phyloP scores from a whole-genome alignment of 2,797 vertebrate species.

The Alca torda region DNA sequence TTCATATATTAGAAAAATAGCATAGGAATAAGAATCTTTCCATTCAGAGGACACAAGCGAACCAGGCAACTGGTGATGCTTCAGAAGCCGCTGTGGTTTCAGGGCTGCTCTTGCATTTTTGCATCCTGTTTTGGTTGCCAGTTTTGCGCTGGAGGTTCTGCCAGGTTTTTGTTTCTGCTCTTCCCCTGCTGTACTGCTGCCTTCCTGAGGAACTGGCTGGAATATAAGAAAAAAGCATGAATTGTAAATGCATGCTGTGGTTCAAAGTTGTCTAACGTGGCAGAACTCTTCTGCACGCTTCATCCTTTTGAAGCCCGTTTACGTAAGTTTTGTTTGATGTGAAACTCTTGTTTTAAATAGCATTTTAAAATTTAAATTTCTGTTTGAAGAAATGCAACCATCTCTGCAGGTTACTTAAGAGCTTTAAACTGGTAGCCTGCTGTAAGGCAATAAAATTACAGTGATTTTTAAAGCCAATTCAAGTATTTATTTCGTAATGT shows the following conservation, averaged over 20 bases:
- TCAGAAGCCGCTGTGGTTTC: background rate
- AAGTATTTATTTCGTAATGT: background rate
- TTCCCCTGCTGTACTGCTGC: background rate
- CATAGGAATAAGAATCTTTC: background rate
- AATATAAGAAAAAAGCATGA: background rate
- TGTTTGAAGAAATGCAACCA: background rate
- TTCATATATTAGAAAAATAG: background rate
- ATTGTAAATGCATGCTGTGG: background rate
- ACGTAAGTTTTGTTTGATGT: background rate
- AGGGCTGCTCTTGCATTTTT: background rate
- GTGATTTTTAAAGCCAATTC: background rate
- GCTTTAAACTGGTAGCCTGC: background rate
- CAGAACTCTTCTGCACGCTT: background rate
- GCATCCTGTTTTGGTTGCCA: background rate
- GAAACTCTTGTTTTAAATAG: background rate
- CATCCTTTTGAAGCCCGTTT: background rate
- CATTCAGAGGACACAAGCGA: background rate
- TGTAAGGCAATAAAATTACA: background rate
- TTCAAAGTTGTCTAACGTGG: background rate
- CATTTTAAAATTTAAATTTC: background rate
- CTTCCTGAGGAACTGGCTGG: background rate
- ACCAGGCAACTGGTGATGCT: background rate
- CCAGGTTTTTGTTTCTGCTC: background rate
- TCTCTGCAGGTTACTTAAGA: background rate
- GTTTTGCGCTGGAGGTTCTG: background rate